Evolutionary conservation across 1,140 invertebrate genomes (phyloP).

Genomic region (Drosophila tsacasi): DNA sequence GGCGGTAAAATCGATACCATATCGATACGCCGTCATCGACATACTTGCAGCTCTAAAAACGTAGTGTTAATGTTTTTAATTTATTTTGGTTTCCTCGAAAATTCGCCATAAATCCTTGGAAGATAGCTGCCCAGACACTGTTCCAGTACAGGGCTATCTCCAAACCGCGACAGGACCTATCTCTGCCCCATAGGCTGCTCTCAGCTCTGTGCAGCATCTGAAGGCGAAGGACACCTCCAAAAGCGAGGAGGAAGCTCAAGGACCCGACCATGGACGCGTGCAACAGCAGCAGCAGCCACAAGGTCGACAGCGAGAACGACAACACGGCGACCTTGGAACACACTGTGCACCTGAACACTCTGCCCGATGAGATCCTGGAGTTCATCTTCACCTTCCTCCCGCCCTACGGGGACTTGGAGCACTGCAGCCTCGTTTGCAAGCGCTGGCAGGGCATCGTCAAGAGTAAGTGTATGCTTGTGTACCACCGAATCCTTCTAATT

Average conservation of each 20-base stretch:
- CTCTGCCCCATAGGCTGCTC: conserved; percentile 14
- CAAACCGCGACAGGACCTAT: not conserved
- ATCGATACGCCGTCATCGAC: not conserved
- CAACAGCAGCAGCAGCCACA: conserved; percentile 52
- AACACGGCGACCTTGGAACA: conserved; percentile 26
- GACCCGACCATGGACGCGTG: conserved; percentile 57
- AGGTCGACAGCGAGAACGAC: conserved; percentile 53
- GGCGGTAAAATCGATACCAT: not conserved
- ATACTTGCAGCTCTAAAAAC: conserved; percentile 1
- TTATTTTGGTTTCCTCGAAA: conserved; percentile 24
- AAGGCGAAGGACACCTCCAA: conserved; percentile 25
- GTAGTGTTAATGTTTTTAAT: conserved; percentile 35
- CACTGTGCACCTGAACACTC: conserved; percentile 83
- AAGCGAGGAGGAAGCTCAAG: conserved; percentile 30
- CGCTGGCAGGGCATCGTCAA: conserved; percentile 92
- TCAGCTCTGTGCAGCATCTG: conserved; percentile 24
- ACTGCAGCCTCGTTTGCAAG: conserved; percentile 93
- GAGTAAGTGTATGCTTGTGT: conserved; percentile 87
- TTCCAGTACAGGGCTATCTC: conserved; percentile 1
- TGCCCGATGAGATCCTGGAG: conserved; percentile 97
- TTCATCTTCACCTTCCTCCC: conserved; percentile 95
- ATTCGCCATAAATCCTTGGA: conserved; percentile 4
- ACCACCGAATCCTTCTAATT: not conserved
- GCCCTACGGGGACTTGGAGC: conserved; percentile 95
- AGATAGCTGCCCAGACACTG: not conserved